A percentile compares a stretch with the other conserved stretches of the same genome.
Conservation (phyloP, 2,888 invertebrate genomes). For the Pollenia labialis region DNA sequence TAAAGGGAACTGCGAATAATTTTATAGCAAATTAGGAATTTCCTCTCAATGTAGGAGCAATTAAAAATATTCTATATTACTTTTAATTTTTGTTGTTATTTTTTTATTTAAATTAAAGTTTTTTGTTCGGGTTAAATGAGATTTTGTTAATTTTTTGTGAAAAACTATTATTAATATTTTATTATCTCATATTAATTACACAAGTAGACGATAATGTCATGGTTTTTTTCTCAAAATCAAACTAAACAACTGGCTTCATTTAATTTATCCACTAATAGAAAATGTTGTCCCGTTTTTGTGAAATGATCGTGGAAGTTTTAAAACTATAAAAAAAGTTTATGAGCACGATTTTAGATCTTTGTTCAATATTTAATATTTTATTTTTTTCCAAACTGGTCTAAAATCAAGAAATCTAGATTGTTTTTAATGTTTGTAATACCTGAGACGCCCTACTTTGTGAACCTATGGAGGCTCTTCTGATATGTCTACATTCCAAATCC, state of each 20-base stretch:
- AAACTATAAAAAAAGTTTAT: no score
- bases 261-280: not conserved
- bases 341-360: no score
- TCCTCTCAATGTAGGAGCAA: slow-evolving; percentile 30
- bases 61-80: not conserved
- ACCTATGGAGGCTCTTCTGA: no score
- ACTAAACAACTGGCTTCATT: not conserved
- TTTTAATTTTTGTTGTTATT: not conserved
- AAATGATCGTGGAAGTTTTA: no score
- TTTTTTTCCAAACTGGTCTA: no score
- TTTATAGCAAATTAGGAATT: slow-evolving; percentile 49
- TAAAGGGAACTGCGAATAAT: slow-evolving; percentile 15
- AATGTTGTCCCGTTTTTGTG: not conserved
- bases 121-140: not conserved
- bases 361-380: no score
- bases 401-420: no score
- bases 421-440: no score
- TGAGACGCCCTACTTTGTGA: no score
- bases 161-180: not conserved
- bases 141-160: not conserved
- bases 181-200: not conserved
- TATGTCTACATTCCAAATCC: no score
- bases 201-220: no score
- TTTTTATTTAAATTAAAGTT: not conserved
- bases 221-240: not conserved